Base-by-base conservation (phyloP, 2,888 invertebrate genomes). In the Cheilosia soror region DNA sequence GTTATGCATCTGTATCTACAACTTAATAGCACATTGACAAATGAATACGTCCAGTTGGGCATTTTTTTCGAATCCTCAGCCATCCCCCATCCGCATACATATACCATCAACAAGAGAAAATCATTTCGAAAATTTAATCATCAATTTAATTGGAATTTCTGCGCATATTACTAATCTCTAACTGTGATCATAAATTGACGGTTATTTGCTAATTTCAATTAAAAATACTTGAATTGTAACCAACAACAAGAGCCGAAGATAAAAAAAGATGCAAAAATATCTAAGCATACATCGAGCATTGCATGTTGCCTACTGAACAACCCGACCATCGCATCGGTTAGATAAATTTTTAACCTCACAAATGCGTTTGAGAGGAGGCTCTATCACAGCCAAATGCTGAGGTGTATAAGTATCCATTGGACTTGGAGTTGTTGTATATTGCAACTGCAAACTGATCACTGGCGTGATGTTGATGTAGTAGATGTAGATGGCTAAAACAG, bases 1-100 rank as follows among this genome's bases (percentile, higher is more conserved):
- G n/a, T n/a, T n/a, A 15, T 31, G 27, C 53, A 9, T 29, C 40
- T 93, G n/a, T n/a, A n/a, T n/a, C 4, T 76, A 47, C 51, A 58
- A 42, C 40, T 49, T 47, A 63, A 65, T 29, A 31, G 11, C 42
- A 42, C 33, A 9, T 20, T 58, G 75, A 65, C 66, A 76, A 76
- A 76, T 76, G 29, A 20, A 20, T 42, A 55, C 31, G 25, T 42
- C 31, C 15, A 58, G 6, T 25, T 55, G 29, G 20, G 29, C 11
- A 55, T 15, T 47, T 47, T 25, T 20, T 20, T 20, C 1, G 20
- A 20, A 20, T 20, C 20, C 2, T 0, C 9, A 6, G 2, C 37
- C 7, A 29, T n/a, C 33, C 15, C 44, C 11, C 29, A 29, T 15
- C 69, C 44, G 33, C 44, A 44, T 44, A 44, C 57, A 33, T 9